Evolutionary conservation across 2,113 vertebrate species (phyloP).

Genomic region (Struthidea cinerea): DNA sequence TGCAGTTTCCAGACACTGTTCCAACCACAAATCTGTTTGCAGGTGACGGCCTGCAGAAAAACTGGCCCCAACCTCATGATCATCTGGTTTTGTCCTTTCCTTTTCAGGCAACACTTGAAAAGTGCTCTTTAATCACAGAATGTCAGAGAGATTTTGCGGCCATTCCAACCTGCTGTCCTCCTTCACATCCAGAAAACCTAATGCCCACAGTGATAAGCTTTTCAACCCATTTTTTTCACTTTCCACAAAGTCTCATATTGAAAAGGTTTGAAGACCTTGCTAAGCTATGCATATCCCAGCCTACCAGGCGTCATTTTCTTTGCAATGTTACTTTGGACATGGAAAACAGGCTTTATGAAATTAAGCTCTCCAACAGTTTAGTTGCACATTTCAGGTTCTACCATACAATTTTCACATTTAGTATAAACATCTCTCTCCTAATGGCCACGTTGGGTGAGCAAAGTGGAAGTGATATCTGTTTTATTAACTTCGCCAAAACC

Average conservation of each 20-base stretch:
- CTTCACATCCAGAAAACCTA: not conserved
- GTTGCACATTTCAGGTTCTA: not conserved
- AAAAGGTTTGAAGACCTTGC: not conserved
- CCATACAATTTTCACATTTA: not conserved
- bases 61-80: not conserved
- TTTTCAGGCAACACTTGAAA: not conserved
- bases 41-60: not conserved
- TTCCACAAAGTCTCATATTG: not conserved
- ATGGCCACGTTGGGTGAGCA: fast-evolving
- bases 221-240: not conserved
- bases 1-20: not conserved
- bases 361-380: not conserved
- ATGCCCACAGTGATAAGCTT: not conserved
- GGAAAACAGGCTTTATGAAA: not conserved
- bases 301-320: not conserved
- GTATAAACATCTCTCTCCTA: not conserved
- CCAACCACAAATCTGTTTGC: not conserved
- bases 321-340: not conserved
- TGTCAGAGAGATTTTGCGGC: not conserved
- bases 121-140: not conserved
- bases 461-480: not conserved
- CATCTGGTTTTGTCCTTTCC: not conserved
- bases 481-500: not conserved
- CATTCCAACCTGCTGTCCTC: not conserved
- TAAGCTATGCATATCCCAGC: not conserved